These are phyloP conservation scores for Scartelaos histophorus DNA, from an alignment of 2,113 vertebrate species.

Conservation along the genomic window DNA sequence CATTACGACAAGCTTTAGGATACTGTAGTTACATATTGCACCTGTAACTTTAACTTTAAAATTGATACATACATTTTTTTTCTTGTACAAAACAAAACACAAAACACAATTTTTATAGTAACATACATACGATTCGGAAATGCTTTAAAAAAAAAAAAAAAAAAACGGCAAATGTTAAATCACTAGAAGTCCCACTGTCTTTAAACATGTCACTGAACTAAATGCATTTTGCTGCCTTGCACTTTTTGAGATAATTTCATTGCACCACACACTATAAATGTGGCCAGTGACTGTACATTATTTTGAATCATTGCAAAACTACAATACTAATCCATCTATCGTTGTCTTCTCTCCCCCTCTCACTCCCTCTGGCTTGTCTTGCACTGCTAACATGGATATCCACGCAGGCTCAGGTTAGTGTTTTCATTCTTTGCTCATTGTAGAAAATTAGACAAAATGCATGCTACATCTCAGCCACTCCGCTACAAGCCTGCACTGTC, in stretches of 20 bases:
- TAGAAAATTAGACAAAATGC: slow-evolving; percentile 68
- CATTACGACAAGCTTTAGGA: too few species aligned
- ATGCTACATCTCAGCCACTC: slow-evolving; percentile 43
- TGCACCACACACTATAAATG: background rate
- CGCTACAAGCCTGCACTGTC: background rate
- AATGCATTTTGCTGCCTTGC: background rate
- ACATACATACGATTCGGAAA: too few species aligned
- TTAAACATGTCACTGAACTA: background rate
- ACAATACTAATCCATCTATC: slow-evolving; percentile 91
- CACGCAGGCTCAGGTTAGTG: slow-evolving; percentile 99
- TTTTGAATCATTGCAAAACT: slow-evolving; percentile 49
- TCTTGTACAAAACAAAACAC: too few species aligned
- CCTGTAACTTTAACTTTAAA: too few species aligned
- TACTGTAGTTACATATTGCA: too few species aligned
- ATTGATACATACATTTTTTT: too few species aligned
- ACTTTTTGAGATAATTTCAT: background rate
- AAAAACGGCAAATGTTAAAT: background rate
- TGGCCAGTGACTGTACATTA: background rate
- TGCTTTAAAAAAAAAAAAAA: too few species aligned
- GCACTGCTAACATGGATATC: slow-evolving; percentile 95
- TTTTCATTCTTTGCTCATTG: slow-evolving; percentile 78
- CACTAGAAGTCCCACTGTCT: background rate
- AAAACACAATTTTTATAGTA: too few species aligned
- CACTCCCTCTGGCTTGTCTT: slow-evolving; percentile 86
- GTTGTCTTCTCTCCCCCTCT: slow-evolving; percentile 85